Percentiles rank a stretch among this genome's conserved stretches.
phyloP scores from a whole-genome alignment of 2,888 invertebrate species.

The Baronia brevicornis region DNA sequence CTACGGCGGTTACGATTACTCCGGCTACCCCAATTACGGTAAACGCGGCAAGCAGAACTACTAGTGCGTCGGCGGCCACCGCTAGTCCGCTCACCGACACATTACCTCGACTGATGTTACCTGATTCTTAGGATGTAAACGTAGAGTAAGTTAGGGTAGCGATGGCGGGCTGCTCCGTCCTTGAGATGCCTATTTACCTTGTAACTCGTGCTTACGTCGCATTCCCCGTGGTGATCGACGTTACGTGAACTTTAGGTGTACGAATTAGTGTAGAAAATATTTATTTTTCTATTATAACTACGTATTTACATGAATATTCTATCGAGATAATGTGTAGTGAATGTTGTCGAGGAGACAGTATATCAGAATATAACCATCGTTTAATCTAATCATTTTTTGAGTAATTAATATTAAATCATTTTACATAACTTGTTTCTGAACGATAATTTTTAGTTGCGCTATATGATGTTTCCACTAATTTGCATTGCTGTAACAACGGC shows the following conservation, averaged over 20 bases:
- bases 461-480: slow-evolving; percentile 31
- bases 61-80: slow-evolving; percentile 49
- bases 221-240: slow-evolving; percentile 62
- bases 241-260: slow-evolving; percentile 72
- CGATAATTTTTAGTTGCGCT: slow-evolving; percentile 43
- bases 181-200: slow-evolving; percentile 65
- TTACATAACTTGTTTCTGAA: slow-evolving; percentile 45
- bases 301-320: slow-evolving; percentile 67
- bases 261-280: slow-evolving; percentile 75
- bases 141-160: slow-evolving; percentile 61
- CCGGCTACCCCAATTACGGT: slow-evolving; percentile 89
- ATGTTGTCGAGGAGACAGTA: slow-evolving; percentile 68
- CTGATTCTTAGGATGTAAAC: slow-evolving; percentile 68
- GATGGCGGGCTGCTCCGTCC: slow-evolving; percentile 67
- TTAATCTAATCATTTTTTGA: slow-evolving; percentile 31
- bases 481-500: slow-evolving; percentile 23
- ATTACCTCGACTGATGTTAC: slow-evolving; percentile 76
- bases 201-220: slow-evolving; percentile 46
- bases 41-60: slow-evolving; percentile 77
- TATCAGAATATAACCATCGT: slow-evolving; percentile 40
- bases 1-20: slow-evolving; percentile 87
- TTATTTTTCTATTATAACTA: slow-evolving; percentile 70
- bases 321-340: slow-evolving; percentile 75
- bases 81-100: slow-evolving; percentile 68
- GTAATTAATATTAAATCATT: slow-evolving; percentile 50